Conservation (phyloP, 2,797 vertebrate genomes). For the Spinus pinus region DNA sequence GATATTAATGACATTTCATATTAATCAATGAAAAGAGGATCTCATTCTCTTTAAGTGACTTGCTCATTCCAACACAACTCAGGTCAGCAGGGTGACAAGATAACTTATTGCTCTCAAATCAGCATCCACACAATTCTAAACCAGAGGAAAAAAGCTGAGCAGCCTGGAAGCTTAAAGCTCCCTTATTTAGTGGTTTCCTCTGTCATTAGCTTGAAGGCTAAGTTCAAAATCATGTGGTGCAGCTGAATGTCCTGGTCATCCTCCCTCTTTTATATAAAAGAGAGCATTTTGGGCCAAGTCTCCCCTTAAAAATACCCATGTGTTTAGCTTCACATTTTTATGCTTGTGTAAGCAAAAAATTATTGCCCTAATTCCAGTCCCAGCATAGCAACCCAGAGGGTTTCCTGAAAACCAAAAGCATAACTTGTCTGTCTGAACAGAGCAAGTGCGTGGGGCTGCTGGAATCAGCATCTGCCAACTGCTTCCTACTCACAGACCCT, state of each 20-base stretch:
- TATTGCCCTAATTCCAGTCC: not conserved
- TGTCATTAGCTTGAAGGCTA: not conserved
- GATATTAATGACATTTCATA: not conserved
- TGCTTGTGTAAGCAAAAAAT: not conserved
- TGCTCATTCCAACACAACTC: not conserved
- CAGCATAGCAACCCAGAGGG: not conserved
- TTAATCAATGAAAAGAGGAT: not conserved
- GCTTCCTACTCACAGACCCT: not conserved
- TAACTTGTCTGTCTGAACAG: not conserved
- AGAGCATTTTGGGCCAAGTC: not conserved
- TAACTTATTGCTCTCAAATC: not conserved
- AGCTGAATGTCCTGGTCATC: not conserved
- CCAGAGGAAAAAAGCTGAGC: not conserved
- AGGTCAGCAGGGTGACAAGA: not conserved
- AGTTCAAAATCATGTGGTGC: not conserved
- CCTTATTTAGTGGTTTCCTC: not conserved
- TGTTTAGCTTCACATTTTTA: not conserved
- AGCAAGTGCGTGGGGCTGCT: not conserved
- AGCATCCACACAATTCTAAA: not conserved
- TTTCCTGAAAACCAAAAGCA: not conserved
- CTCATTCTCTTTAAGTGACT: accelerated
- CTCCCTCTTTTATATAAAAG: not conserved
- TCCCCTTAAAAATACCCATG: not conserved
- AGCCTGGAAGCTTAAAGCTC: not conserved
- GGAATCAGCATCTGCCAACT: not conserved